Conservation (phyloP, 2,888 invertebrate species). For the Apotomis turbidana region DNA sequence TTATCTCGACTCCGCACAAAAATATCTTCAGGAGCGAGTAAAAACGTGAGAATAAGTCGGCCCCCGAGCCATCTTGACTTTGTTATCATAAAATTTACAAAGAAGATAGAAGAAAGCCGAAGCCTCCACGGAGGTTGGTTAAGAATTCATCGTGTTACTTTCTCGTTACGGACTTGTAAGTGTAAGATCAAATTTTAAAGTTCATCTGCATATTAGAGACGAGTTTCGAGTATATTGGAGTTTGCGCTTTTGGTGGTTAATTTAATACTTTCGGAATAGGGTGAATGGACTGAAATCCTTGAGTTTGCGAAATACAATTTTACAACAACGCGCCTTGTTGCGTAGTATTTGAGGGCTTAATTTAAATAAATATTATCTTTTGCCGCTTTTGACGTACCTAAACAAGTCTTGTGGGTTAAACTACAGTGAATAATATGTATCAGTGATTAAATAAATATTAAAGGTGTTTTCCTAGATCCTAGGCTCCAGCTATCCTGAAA, state of each 20-base stretch:
- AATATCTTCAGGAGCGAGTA: neutral
- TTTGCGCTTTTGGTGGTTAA: neutral
- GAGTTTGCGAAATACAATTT: too few species aligned
- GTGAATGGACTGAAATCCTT: too few species aligned
- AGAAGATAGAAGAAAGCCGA: conserved; percentile 20
- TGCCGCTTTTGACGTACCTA: too few species aligned
- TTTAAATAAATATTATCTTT: too few species aligned
- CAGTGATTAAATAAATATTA: too few species aligned
- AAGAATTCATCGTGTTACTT: conserved; percentile 33
- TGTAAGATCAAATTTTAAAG: conserved; percentile 23
- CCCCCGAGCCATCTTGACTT: conserved; percentile 3
- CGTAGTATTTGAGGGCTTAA: too few species aligned
- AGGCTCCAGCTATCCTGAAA: too few species aligned
- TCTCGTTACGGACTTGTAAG: conserved; percentile 15
- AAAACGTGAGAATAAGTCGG: conserved; percentile 3
- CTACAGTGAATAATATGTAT: too few species aligned
- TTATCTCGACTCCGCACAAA: neutral
- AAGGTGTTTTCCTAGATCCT: too few species aligned
- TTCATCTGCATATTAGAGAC: conserved; percentile 14
- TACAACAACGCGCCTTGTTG: too few species aligned
- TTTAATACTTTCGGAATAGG: too few species aligned
- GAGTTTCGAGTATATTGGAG: conserved; percentile 9
- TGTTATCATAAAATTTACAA: conserved; percentile 29
- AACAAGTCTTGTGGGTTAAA: too few species aligned
- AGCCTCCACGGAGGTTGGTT: conserved; percentile 17